Percentiles rank a stretch among this genome's conserved stretches.
phyloP scores from a whole-genome alignment of 2,888 invertebrate species.

The Poecilobothrus nobilitatus region DNA sequence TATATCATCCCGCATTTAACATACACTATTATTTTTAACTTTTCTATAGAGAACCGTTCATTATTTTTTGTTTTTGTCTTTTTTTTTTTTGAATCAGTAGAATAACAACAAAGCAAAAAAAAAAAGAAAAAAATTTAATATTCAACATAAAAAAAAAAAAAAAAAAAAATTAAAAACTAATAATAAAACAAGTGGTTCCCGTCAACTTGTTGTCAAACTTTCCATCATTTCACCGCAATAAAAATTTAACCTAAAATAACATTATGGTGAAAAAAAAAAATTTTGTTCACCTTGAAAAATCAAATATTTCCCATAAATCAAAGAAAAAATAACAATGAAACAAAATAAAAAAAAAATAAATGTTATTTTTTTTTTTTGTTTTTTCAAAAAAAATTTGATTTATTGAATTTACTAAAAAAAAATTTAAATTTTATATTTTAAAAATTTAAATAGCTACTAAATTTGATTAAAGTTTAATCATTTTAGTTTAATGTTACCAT shows the following conservation, averaged over 20 bases:
- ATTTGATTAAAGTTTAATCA: not conserved
- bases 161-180: too few species aligned
- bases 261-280: not conserved
- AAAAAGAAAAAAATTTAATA: too few species aligned
- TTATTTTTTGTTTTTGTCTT: too few species aligned
- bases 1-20: too few species aligned
- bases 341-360: too few species aligned
- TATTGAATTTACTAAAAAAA: not conserved
- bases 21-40: too few species aligned
- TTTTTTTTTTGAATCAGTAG: too few species aligned
- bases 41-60: too few species aligned
- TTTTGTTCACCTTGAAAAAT: not conserved
- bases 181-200: not conserved
- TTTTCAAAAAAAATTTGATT: not conserved
- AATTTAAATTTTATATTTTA: not conserved
- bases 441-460: not conserved
- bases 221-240: not conserved
- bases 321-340: not conserved
- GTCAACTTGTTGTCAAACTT: not conserved
- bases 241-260: too few species aligned
- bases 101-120: too few species aligned
- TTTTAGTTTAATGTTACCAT: too few species aligned
- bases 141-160: not conserved
- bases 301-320: not conserved
- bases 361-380: too few species aligned